These are phyloP conservation scores for Marisa cornuarietis DNA, from an alignment of 1,140 invertebrate species.

Conservation along the genomic window DNA sequence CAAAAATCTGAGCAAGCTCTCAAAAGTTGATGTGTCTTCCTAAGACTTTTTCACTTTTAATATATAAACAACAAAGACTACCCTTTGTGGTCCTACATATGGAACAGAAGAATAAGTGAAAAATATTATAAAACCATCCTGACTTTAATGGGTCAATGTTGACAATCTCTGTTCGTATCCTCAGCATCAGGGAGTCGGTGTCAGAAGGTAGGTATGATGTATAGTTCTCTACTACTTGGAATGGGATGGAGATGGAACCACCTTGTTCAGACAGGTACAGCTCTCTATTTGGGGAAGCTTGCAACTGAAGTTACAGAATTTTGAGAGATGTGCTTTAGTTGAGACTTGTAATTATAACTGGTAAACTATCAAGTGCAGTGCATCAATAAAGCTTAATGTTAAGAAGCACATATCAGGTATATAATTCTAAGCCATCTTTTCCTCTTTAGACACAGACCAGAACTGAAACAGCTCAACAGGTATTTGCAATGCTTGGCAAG, in stretches of 20 bases:
- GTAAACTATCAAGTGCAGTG: too few relatives aligned
- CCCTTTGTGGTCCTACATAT: too few relatives aligned
- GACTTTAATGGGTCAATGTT: constrained; percentile 9
- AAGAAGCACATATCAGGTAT: background rate
- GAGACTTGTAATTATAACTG: too few relatives aligned
- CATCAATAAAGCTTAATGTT: background rate
- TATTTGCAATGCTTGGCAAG: background rate
- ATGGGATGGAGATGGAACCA: background rate
- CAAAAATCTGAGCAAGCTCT: too few relatives aligned
- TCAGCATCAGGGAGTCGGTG: background rate
- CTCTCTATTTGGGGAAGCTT: background rate
- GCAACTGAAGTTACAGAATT: constrained; percentile 5
- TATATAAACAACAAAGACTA: too few relatives aligned
- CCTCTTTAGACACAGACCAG: too few relatives aligned
- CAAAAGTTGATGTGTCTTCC: too few relatives aligned
- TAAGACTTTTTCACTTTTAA: too few relatives aligned
- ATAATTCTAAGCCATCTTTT: too few relatives aligned
- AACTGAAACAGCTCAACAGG: background rate
- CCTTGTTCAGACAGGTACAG: constrained; percentile 9
- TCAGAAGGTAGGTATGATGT: background rate
- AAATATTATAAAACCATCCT: background rate
- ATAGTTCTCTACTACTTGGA: background rate
- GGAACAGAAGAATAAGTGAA: too few relatives aligned
- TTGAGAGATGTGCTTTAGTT: background rate
- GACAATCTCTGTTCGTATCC: background rate